Percentiles rank a stretch among this genome's conserved stretches.
Conservation (phyloP, 2,888 invertebrate genomes). For the Noctua comes region DNA sequence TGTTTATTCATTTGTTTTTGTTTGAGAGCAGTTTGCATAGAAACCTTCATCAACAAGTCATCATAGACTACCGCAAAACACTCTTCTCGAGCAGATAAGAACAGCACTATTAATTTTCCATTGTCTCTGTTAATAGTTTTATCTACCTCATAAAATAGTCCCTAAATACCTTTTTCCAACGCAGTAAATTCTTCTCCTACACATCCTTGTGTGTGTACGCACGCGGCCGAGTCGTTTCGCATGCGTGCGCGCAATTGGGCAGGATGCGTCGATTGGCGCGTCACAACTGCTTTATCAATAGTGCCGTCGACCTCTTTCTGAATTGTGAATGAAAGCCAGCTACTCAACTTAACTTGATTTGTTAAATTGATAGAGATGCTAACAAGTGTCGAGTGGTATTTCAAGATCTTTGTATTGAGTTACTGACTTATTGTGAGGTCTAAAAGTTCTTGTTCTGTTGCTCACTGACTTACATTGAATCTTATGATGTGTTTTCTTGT, state of each 20-base stretch:
- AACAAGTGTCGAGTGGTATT: conserved; percentile 41
- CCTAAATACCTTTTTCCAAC: not conserved
- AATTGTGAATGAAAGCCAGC: conserved; percentile 72
- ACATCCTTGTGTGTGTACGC: conserved; percentile 44
- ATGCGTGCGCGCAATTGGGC: conserved; percentile 71
- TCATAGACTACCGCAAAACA: not conserved
- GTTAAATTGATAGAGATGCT: conserved; percentile 65
- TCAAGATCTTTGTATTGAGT: conserved; percentile 21
- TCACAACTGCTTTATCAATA: conserved; percentile 77
- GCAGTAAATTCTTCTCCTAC: conserved; percentile 8
- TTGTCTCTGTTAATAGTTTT: not conserved
- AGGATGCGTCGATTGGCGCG: conserved; percentile 80
- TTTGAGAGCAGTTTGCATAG: not conserved
- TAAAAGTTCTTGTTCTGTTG: not conserved
- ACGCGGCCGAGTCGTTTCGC: conserved; percentile 61
- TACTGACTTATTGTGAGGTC: conserved; percentile 3
- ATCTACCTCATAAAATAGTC: not conserved
- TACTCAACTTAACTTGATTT: conserved; percentile 60
- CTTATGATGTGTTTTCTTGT: not conserved
- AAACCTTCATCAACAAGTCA: not conserved
- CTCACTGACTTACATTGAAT: not conserved
- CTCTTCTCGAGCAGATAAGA: not conserved
- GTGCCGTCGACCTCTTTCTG: conserved; percentile 79
- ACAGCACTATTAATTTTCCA: not conserved
- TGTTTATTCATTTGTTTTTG: not conserved